These are phyloP conservation scores for Meriones unguiculatus DNA, from an alignment of 2,113 vertebrate species.

Conservation along the genomic window DNA sequence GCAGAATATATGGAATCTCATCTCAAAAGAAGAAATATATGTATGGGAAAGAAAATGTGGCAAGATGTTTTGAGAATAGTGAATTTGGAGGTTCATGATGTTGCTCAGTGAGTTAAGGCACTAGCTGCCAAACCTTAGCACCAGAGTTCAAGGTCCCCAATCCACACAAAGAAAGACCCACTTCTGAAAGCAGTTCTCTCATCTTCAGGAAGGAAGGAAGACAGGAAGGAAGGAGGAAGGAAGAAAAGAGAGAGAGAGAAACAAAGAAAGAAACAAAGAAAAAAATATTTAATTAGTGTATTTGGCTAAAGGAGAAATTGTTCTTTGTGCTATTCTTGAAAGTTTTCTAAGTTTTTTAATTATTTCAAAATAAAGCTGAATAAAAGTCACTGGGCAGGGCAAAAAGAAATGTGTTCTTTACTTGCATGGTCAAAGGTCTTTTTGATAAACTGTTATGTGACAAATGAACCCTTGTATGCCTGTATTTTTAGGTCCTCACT, in stretches of 20 bases:
- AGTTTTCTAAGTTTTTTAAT: constrained; percentile 47
- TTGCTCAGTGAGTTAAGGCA: not conserved
- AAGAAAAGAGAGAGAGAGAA: too few species aligned
- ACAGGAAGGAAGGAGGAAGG: not conserved
- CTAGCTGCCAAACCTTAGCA: not conserved
- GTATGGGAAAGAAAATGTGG: not conserved
- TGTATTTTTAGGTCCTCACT: not conserved
- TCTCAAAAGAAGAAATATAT: not conserved
- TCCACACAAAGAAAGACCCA: not conserved
- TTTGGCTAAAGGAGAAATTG: constrained; percentile 48
- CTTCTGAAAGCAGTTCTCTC: not conserved
- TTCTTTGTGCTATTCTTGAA: constrained; percentile 62
- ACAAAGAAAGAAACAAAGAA: too few species aligned
- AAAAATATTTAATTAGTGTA: constrained; percentile 8
- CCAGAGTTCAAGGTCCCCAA: not conserved
- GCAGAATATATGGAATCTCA: not conserved
- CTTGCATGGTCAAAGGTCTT: constrained; percentile 46
- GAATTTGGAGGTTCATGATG: not conserved
- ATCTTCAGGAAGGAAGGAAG: not conserved
- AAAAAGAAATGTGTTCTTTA: constrained; percentile 62
- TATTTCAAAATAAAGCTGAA: constrained; percentile 62
- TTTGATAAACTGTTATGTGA: constrained; percentile 73
- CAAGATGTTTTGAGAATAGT: constrained; percentile 19
- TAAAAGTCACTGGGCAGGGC: constrained; percentile 44
- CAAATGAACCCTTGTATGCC: constrained; percentile 65